Evolutionary conservation across 1,140 invertebrate genomes (phyloP).

Genomic region (Aphelenchoides fujianensis): DNA sequence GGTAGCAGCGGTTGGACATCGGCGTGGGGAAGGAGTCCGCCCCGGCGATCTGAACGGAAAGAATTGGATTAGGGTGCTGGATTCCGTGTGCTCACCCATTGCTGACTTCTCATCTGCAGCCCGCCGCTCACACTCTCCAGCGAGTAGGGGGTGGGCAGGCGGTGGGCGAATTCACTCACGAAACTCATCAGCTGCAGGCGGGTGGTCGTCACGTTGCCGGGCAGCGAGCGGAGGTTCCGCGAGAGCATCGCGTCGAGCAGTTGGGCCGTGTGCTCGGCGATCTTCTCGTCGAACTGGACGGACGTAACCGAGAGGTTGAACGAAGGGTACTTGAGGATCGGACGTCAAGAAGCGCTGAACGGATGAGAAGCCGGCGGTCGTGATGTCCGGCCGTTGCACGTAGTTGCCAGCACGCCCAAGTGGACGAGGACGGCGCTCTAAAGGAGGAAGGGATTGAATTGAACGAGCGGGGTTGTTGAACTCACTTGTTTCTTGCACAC

Average conservation of each 20-base stretch:
- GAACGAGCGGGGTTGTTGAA: not conserved
- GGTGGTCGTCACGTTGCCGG: constrained; percentile 40
- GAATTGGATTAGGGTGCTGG: no score
- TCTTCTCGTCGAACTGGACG: constrained; percentile 51
- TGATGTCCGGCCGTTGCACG: constrained; percentile 44
- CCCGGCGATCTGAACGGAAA: constrained; percentile 23
- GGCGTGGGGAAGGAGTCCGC: constrained; percentile 34
- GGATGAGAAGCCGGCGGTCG: constrained; percentile 40
- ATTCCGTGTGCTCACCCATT: constrained; percentile 33
- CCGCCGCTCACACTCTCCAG: constrained; percentile 35
- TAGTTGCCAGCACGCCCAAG: constrained; percentile 51
- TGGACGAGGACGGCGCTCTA: constrained; percentile 47
- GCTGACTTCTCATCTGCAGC: constrained; percentile 34
- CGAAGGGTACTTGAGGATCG: constrained; percentile 43
- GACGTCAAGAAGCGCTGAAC: constrained; percentile 46
- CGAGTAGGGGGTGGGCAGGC: constrained; percentile 42
- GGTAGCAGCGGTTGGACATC: constrained; percentile 19
- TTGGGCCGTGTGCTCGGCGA: constrained; percentile 49
- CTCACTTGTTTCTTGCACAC: constrained; percentile 40
- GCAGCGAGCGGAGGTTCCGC: constrained; percentile 33
- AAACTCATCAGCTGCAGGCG: constrained; percentile 24
- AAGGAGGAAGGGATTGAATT: constrained; percentile 3
- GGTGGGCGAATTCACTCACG: constrained; percentile 33
- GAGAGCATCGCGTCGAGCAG: constrained; percentile 36
- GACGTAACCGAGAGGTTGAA: constrained; percentile 32